A percentile compares a stretch with the other conserved stretches of the same genome.
These are phyloP conservation scores for Spicauda simplicius DNA, from an alignment of 2,888 invertebrate species.

Conservation along the genomic window DNA sequence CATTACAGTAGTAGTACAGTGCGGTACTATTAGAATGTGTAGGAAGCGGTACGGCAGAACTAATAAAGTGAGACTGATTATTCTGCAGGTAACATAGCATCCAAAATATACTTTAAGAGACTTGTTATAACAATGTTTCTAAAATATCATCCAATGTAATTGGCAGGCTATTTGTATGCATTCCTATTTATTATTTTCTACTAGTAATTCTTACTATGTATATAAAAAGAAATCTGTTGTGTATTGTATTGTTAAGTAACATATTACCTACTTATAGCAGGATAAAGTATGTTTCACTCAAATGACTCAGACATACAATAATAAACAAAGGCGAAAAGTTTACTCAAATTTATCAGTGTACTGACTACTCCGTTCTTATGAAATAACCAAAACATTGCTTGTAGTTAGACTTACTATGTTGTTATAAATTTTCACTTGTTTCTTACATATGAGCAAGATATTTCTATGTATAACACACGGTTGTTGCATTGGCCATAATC, in stretches of 20 bases:
- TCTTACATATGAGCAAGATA: conserved; percentile 3
- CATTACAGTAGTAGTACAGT: too few species aligned
- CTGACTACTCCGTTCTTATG: neutral
- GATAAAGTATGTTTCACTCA: conserved; percentile 3
- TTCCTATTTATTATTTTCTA: too few species aligned
- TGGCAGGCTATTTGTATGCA: too few species aligned
- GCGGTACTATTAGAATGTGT: too few species aligned
- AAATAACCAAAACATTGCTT: neutral
- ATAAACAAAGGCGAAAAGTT: conserved; percentile 46
- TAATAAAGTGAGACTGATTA: too few species aligned
- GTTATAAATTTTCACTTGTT: neutral
- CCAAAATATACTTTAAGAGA: too few species aligned
- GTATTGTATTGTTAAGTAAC: conserved; percentile 40
- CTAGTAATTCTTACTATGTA: neutral
- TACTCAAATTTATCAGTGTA: neutral
- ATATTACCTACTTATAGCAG: conserved; percentile 27
- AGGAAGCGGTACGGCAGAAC: too few species aligned
- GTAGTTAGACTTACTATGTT: neutral
- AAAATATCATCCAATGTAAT: too few species aligned
- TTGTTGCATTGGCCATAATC: conserved; percentile 45
- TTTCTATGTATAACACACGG: conserved; percentile 5
- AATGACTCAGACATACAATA: conserved; percentile 48
- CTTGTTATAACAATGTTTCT: too few species aligned
- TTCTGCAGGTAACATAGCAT: too few species aligned
- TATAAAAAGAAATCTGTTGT: conserved; percentile 15